Evolutionary conservation across 2,888 invertebrate genomes (phyloP), one percentile per base, ranked within the genome.

Genomic region (Eurois occulta): DNA sequence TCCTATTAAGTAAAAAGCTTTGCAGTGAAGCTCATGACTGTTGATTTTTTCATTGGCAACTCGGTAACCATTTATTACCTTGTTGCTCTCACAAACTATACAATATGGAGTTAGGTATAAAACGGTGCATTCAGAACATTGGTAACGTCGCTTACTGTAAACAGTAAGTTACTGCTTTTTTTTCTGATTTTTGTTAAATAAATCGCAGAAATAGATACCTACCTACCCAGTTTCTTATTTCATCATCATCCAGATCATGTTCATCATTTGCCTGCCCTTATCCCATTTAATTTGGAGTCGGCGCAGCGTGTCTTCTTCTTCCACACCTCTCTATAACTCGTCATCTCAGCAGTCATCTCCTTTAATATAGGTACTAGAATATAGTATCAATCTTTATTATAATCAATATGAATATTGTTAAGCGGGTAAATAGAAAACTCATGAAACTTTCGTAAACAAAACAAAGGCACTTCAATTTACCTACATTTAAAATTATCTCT

Each of bases 1-100:
- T 76, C 35, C 13, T 65, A 38, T 69, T 71, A 65, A 35, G 43
- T 4, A 67, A 67, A 72, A 67, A 70, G 67, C 60, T 67, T 70
- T 64, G 38, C n/a, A 43, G 5, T 78, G 10, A 60, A 52, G 55
- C 18, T 48, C 38, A 18, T 38, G 35, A 64, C 4, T 64, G 32
- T 55, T 24, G 18, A 48, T 67, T 71, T 16, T 8, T 18, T 67
- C 55, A 58, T 41, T 81, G n/a, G 16, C 18, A 48, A 43, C 28
- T n/a, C 5, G 48, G 41, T 67, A 67, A 64, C 66, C 35, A 69
- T 60, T 66, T 60, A 35, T 52, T 65, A 38, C 2, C 24, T 60
- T 21, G 16, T 66, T 70, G 18, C 16, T 35, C 38, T 38, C 18
- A 60, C 21, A 18, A 18, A 60, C 10, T 38, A 5, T 38, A 72